Base-by-base conservation (phyloP, 2,113 vertebrate species). In the Percina caprodes region DNA sequence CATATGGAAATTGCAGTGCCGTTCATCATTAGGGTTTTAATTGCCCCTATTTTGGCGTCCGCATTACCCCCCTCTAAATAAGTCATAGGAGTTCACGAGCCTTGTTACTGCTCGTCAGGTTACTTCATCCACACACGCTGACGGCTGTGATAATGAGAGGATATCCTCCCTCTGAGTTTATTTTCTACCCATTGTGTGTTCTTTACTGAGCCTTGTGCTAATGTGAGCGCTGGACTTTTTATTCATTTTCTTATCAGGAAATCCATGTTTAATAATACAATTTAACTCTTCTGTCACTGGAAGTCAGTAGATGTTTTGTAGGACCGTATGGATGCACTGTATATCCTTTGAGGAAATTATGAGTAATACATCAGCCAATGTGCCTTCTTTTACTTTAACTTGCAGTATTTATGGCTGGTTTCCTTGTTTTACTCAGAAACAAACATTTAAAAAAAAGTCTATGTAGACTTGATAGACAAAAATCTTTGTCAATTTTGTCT, bases 11-110 rank as follows among this genome's bases (percentile, higher is more conserved):
- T 94, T 93, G 93, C 87, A 80, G 85, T 95, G 94, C 93, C 93
- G 90, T 95, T 95, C 94, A 94, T 94, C 94, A 94, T 95, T 95
- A 95, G 88, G 61, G 58, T 74, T 90, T 93, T 95, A 95, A 95
- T 95, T 94, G 93, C 42, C 49, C 83, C 87, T 77, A 54, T 92
- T 94, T 91, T 74, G 82, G 77, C 80, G 48, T 70, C 33, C 18
- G 60, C 77, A 15, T 87, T 79, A 63, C 30, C 59, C 61, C 70
- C 76, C n/a, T 84, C 80, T 84, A 93, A 94, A 93, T 92, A 94
- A 94, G 91, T 91, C 82, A 65, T 76, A 77, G 71, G 61, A 76
- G 76, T 89, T 84, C 54, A 82, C 33, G 33, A 59, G 81, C 33
- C 82, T 80, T 55, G 83, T 82, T 89, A 87, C 60, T 18, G 65